Evolutionary conservation across 2,797 vertebrate species (phyloP).

Genomic region (Fratercula arctica): DNA sequence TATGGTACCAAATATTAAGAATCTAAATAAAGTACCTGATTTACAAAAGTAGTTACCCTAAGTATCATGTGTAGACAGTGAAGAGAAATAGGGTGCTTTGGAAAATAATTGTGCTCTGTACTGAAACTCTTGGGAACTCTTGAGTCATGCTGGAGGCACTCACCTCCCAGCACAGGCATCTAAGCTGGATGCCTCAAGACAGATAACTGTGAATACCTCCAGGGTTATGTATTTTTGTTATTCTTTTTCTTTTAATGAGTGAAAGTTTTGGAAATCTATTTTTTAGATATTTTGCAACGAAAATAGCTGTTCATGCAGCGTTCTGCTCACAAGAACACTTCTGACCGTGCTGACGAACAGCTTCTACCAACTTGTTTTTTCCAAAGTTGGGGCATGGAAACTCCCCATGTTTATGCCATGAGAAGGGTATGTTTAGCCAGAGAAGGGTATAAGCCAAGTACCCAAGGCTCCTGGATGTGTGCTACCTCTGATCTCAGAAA

Average conservation of each 20-base stretch:
- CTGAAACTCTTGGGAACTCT: not conserved
- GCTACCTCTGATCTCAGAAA: not conserved
- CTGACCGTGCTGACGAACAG: not conserved
- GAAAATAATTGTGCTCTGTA: not conserved
- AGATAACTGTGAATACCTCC: conserved; percentile 17
- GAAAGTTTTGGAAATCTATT: not conserved
- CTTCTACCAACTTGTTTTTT: not conserved
- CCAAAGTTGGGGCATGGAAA: not conserved
- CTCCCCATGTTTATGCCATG: not conserved
- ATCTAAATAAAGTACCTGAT: not conserved
- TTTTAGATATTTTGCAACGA: not conserved
- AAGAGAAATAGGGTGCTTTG: not conserved
- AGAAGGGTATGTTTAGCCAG: not conserved
- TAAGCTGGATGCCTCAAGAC: conserved; percentile 6
- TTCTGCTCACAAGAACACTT: not conserved
- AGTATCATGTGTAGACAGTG: not conserved
- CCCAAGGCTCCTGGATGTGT: not conserved
- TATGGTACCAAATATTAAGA: not conserved
- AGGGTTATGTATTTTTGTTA: not conserved
- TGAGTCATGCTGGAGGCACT: conserved; percentile 44
- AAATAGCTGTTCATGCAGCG: not conserved
- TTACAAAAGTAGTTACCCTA: not conserved
- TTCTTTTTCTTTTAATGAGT: not conserved
- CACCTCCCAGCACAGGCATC: conserved; percentile 5
- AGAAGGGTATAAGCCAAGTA: not conserved